These are phyloP conservation scores for Tringa solitaria DNA, from an alignment of 2,113 vertebrate species.

Conservation along the genomic window DNA sequence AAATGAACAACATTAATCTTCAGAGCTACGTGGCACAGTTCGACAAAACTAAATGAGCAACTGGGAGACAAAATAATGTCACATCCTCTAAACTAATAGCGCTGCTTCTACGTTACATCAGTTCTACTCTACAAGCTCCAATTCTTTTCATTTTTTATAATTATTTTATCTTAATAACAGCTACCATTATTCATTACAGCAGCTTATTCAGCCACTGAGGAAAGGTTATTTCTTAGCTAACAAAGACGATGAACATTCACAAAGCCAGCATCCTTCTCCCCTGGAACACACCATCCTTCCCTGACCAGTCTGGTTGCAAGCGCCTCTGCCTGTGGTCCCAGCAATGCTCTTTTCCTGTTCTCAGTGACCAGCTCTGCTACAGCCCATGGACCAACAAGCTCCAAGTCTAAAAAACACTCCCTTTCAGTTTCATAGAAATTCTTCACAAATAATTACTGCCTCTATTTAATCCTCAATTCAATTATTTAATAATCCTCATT, in stretches of 20 bases:
- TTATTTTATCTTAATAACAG: background rate
- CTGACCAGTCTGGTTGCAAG: background rate
- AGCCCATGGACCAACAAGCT: background rate
- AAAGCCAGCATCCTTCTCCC: background rate
- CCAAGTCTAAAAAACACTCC: background rate
- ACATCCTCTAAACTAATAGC: background rate
- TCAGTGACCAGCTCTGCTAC: background rate
- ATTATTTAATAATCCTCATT: background rate
- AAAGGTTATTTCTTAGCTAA: background rate
- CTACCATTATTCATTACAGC: background rate
- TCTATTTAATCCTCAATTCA: background rate
- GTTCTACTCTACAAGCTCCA: background rate
- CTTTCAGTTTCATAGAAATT: background rate
- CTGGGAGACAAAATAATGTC: background rate
- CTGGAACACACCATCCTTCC: accelerated
- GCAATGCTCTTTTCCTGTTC: background rate
- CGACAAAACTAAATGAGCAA: background rate
- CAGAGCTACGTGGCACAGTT: background rate
- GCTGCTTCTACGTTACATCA: background rate
- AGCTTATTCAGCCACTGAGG: background rate
- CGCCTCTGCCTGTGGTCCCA: background rate
- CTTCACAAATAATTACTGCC: background rate
- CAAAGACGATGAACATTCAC: background rate
- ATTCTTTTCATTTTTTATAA: background rate
- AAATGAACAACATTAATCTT: conserved; percentile 52